Conservation (phyloP, 2,888 invertebrate species). For the Agapetus fuscipes region DNA sequence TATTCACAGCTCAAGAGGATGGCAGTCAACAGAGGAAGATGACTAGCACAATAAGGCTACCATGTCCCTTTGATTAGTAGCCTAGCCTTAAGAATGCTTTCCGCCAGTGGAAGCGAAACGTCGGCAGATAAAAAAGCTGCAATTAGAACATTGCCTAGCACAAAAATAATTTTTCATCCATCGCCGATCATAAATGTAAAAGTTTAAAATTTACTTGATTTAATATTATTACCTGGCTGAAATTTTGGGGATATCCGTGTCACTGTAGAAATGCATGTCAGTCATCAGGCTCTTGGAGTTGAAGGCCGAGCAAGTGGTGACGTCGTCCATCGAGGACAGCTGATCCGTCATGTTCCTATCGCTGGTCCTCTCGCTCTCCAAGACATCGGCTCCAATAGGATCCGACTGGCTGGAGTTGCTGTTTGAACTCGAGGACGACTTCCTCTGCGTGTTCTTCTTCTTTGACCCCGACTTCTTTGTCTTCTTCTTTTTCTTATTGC, state of each 20-base stretch:
- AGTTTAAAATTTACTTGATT: too few relatives aligned
- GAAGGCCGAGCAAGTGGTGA: conserved; percentile 28
- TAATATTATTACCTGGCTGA: too few relatives aligned
- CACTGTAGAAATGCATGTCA: conserved; percentile 86
- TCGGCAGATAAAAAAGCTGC: too few relatives aligned
- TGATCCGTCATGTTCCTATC: conserved; percentile 17
- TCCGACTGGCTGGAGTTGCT: conserved; percentile 42
- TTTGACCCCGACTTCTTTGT: conserved; percentile 71
- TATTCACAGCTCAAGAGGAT: too few relatives aligned
- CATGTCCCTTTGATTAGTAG: too few relatives aligned
- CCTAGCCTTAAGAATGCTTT: too few relatives aligned
- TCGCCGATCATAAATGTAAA: too few relatives aligned
- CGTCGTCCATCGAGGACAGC: conserved; percentile 17
- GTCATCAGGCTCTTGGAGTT: conserved; percentile 32
- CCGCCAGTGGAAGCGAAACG: too few relatives aligned
- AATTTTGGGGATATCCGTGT: conserved; percentile 83
- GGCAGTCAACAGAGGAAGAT: too few relatives aligned
- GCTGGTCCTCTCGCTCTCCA: conserved; percentile 25
- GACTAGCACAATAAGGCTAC: too few relatives aligned
- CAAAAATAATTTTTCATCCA: too few relatives aligned
- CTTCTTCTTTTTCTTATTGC: conserved; percentile 63
- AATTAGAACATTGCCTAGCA: too few relatives aligned
- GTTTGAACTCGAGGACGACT: conserved; percentile 44
- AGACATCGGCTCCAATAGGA: conserved; percentile 37
- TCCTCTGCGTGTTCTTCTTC: conserved; percentile 68